Base-by-base conservation (phyloP, 1,140 invertebrate species). In the Papilio polyxenes region DNA sequence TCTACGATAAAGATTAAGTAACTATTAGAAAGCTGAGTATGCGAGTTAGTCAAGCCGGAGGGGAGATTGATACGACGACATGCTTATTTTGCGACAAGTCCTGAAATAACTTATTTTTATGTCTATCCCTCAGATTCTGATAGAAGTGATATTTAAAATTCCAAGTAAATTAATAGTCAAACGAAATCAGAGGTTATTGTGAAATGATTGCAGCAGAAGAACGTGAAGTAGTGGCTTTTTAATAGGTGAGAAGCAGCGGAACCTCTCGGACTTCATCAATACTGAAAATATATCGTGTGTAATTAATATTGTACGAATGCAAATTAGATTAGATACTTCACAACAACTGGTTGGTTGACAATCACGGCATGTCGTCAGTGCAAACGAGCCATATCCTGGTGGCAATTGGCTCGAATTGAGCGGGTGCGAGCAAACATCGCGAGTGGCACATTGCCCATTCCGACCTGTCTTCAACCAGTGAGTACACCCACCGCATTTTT, bases 331-430 rank as follows among this genome's bases (percentile, higher is more conserved):
- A 80, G 81, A 75, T 81, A 80, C 82, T 80, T 65, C 44, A 80
- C 78, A 78, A 78, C 76, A 78, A 56, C 49, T n/a, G 53, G 31
- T 56, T 56, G 59, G 78, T 80, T 80, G 84, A 89, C 88, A 90
- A 91, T 89, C 84, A 83, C 78, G 79, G 83, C 59, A 86, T 90
- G 87, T 87, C 87, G 89, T 91, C 89, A 90, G 85, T 80, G 86
- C 87, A 89, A 91, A 93, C 88, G 83, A 88, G 88, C 75, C 77
- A 92, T 89, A 93, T 93, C 92, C 92, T 93, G 92, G 84, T 79
- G 81, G 49, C 86, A 93, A 93, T 93, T 93, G 91, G 83, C 81
- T 83, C 75, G 83, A 81, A 85, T 85, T 83, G 86, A 83, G 84
- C 83, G 85, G 78, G 80, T 81, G 65, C 76, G 85, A 83, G 88